phyloP scores from a whole-genome alignment of 92 coral and sea anemone genomes.

The Phenganax subtilis region DNA sequence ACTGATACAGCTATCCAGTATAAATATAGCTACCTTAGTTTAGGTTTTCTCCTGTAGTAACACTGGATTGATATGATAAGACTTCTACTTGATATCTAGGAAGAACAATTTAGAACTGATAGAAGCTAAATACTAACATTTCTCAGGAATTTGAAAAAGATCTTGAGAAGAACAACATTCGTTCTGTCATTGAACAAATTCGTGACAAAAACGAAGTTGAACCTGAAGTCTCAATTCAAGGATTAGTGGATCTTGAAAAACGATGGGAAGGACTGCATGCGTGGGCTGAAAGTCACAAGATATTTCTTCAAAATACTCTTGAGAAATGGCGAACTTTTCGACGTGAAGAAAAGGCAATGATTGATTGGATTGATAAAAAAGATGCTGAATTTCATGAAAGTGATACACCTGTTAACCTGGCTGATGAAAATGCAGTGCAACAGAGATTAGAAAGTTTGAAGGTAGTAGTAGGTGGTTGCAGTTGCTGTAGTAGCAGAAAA shows the following conservation, averaged over 20 bases:
- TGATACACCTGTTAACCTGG: conserved; percentile 14
- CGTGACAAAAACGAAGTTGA: conserved; percentile 16
- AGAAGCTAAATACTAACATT: not conserved
- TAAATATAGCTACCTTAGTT: not conserved
- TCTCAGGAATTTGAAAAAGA: conserved; percentile 23
- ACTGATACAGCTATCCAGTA: not conserved
- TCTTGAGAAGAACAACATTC: conserved; percentile 24
- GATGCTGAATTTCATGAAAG: not conserved
- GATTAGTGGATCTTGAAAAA: conserved; percentile 6
- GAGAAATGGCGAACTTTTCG: conserved; percentile 25
- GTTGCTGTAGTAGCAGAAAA: not conserved
- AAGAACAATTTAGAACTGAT: not conserved
- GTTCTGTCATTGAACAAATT: conserved; percentile 17
- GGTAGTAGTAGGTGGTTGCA: not conserved
- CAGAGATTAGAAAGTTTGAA: not conserved
- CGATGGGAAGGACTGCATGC: conserved; percentile 17
- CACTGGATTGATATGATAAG: too few species aligned
- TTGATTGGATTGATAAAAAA: conserved; percentile 21
- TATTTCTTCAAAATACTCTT: conserved; percentile 8
- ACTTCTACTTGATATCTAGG: not conserved
- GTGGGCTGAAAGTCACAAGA: not conserved
- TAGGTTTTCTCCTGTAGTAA: too few species aligned
- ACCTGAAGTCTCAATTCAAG: conserved; percentile 11
- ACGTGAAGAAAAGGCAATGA: not conserved
- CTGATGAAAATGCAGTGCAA: conserved; percentile 33